Conservation (phyloP, 2,113 vertebrate genomes). For the Gallinago paraguaiae region DNA sequence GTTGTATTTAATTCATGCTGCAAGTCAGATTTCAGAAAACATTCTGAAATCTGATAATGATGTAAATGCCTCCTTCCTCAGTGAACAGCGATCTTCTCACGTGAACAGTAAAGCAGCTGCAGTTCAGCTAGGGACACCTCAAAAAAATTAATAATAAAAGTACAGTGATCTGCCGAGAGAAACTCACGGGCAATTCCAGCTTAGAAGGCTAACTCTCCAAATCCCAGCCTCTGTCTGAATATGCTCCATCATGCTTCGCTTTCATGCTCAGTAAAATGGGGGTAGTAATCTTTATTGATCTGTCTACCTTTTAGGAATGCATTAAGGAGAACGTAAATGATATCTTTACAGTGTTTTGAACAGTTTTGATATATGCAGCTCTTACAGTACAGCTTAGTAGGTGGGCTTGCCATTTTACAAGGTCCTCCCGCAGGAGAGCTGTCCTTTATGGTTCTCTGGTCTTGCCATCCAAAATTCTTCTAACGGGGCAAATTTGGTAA, state of each 20-base stretch:
- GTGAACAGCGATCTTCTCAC: neutral
- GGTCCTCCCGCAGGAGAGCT: neutral
- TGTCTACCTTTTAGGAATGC: slow-evolving; percentile 7
- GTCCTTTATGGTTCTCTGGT: neutral
- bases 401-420: neutral
- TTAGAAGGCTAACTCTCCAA: neutral
- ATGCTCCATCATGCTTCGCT: neutral
- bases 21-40: neutral
- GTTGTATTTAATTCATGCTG: neutral
- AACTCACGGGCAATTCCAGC: neutral
- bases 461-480: neutral
- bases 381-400: neutral
- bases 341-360: slow-evolving; percentile 11
- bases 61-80: neutral
- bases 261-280: neutral
- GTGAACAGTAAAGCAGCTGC: neutral
- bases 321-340: slow-evolving; percentile 19
- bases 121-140: neutral
- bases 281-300: slow-evolving; percentile 26
- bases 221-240: neutral
- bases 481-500: neutral
- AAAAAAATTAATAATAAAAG: neutral
- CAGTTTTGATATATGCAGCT: neutral
- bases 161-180: neutral
- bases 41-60: neutral